These are phyloP conservation scores for Microctonus hyperodae DNA, from an alignment of 2,888 invertebrate species.

Conservation along the genomic window DNA sequence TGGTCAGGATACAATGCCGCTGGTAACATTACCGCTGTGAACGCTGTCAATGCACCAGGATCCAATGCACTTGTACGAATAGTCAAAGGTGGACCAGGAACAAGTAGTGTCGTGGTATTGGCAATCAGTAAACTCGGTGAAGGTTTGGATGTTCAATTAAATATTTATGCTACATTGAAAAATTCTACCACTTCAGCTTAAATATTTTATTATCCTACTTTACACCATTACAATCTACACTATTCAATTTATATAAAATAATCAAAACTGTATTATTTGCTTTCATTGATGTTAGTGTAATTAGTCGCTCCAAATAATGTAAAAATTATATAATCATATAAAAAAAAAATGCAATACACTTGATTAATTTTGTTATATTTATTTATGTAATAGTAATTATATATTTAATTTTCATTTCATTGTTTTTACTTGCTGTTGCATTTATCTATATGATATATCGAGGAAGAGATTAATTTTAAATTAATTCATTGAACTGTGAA, in stretches of 20 bases:
- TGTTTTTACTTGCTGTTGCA: no score
- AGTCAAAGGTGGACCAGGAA: conserved; percentile 39
- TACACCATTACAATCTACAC: no score
- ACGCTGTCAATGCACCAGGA: conserved; percentile 30
- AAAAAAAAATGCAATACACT: no score
- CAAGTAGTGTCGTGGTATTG: conserved; percentile 26
- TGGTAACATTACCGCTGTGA: conserved; percentile 40
- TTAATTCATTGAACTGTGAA: conserved; percentile 44
- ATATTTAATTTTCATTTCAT: no score
- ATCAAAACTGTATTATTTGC: not conserved
- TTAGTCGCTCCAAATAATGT: no score
- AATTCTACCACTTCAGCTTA: not conserved
- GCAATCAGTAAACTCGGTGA: conserved; percentile 33
- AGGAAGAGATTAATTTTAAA: no score
- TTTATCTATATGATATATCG: no score
- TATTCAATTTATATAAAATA: not conserved
- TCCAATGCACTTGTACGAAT: conserved; percentile 29
- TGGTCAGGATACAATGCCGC: conserved; percentile 32
- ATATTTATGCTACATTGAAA: conserved; percentile 35
- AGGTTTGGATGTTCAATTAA: conserved; percentile 36
- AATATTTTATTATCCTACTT: not conserved
- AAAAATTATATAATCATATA: no score
- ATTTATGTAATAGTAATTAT: no score
- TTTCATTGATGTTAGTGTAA: no score
- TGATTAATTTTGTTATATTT: no score